Evolutionary conservation across 2,888 invertebrate species (phyloP).

Genomic region (Lamellibrachia columna): DNA sequence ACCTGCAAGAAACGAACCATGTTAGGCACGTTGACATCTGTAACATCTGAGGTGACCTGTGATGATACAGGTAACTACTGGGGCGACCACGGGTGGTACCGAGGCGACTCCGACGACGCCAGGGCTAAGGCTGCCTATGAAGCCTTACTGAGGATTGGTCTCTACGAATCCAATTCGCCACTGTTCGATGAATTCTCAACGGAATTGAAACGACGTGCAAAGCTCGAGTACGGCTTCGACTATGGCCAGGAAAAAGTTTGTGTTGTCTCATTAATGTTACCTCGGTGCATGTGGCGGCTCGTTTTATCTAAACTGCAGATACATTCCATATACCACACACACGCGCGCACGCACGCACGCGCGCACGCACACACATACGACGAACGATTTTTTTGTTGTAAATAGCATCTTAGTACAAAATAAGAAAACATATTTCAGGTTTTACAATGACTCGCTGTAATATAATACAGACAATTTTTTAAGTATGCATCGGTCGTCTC

Average conservation of each 20-base stretch:
- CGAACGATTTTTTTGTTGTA: no score
- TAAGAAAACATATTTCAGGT: no score
- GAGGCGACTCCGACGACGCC: conserved; percentile 41
- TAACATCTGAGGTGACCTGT: not conserved
- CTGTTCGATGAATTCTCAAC: conserved; percentile 82
- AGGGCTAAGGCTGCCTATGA: conserved; percentile 83
- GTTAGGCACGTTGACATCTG: not conserved
- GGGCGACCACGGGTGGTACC: conserved; percentile 36
- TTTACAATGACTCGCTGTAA: no score
- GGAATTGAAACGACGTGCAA: conserved; percentile 70
- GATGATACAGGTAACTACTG: conserved; percentile 35
- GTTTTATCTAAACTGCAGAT: no score
- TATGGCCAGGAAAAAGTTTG: conserved; percentile 56
- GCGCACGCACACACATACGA: no score
- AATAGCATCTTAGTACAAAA: no score
- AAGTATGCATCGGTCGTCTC: no score
- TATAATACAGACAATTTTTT: no score
- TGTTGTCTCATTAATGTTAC: not conserved
- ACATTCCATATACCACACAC: no score
- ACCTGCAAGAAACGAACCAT: no score
- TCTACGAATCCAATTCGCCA: conserved; percentile 73
- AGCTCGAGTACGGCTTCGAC: conserved; percentile 60
- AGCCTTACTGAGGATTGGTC: conserved; percentile 87
- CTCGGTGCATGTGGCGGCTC: not conserved
- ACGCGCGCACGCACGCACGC: no score